phyloP scores from a whole-genome alignment of 2,113 vertebrate genomes.

The Tretioscincus oriximinensis region DNA sequence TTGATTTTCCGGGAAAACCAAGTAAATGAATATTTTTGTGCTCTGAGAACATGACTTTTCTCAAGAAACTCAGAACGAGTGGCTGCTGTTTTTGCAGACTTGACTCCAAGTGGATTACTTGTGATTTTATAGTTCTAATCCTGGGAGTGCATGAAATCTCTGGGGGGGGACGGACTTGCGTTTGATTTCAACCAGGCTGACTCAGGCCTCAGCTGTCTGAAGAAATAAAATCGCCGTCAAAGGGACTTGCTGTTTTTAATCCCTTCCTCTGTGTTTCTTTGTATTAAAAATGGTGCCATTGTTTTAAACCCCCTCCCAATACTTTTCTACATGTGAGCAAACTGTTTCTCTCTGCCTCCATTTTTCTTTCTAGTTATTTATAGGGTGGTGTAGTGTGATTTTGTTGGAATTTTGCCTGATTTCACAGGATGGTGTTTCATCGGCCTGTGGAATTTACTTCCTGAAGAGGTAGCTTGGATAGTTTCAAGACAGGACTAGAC shows the following conservation, averaged over 20 bases:
- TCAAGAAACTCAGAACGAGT: not conserved
- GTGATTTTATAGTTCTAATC: not conserved
- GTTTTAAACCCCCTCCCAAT: not conserved
- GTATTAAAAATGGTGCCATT: not conserved
- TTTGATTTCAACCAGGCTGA: conserved; percentile 20
- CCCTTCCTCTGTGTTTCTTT: conserved; percentile 3
- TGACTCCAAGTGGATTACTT: not conserved
- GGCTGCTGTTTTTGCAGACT: not conserved
- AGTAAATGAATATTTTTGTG: too few species aligned
- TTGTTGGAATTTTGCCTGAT: conserved; percentile 19
- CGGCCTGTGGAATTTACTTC: too few species aligned
- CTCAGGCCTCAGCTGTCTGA: conserved; percentile 31
- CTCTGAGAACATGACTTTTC: too few species aligned
- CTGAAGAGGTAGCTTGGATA: too few species aligned
- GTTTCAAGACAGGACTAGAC: too few species aligned
- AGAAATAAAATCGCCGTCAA: conserved; percentile 1
- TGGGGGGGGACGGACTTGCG: conserved; percentile 15
- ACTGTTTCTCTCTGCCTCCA: too few species aligned
- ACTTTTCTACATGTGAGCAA: too few species aligned
- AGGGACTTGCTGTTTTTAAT: not conserved
- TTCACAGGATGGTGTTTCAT: conserved; percentile 22
- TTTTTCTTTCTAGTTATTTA: conserved; percentile 30
- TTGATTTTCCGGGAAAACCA: too few species aligned
- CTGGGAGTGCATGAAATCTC: not conserved
- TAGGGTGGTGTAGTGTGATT: conserved; percentile 4